Base-by-base conservation (phyloP, 2,888 invertebrate genomes). In the Cantharis lateralis region DNA sequence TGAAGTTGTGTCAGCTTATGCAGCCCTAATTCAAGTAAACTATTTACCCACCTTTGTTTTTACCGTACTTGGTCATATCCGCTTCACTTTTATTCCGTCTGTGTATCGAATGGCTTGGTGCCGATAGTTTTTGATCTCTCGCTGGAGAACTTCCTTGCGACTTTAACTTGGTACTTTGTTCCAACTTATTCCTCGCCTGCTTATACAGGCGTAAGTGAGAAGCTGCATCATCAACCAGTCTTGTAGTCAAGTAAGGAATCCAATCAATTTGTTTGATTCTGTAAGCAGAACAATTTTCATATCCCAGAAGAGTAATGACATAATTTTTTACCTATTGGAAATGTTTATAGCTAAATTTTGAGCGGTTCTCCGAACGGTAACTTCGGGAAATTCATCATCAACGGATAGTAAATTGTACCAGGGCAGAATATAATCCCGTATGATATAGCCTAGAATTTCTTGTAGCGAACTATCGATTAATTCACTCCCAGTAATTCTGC, bases 181-280 rank as follows among this genome's bases (percentile, higher is more conserved):
- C 87, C 79, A 88, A 83, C 82, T 86, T 91, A 84, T 77, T 89
- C 84, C 92, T 89, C 0, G 97, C 95, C 86, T 95, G 93, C 82
- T 96, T 92, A 86, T 95, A 98, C 18, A 98, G 89, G 80, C 96
- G 92, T 81, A 98, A 91, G 89, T 98, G 98, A 24, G 95, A 94
- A 1, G 96, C 97, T 80, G 96, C 92, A 88, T 97, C 97, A 88
- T 98, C 97, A 1, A 98, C 96, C 77, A 97, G 91, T 79, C 93
- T 91, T 32, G 95, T 95, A 16, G 97, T 96, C 77, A 97, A 90
- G 83, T 95, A 94, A 61, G 95, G 94, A 83, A 96, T 94, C 96
- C 97, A 96, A 87, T 98, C 96, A 13, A 97, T 94, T 85, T 95
- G 93, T 90, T 96, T 96, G 68, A 95, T 88, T 82, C 91, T 91